Evolutionary conservation across 2,797 vertebrate genomes (phyloP).

Genomic region (Tiaroga cobitis): DNA sequence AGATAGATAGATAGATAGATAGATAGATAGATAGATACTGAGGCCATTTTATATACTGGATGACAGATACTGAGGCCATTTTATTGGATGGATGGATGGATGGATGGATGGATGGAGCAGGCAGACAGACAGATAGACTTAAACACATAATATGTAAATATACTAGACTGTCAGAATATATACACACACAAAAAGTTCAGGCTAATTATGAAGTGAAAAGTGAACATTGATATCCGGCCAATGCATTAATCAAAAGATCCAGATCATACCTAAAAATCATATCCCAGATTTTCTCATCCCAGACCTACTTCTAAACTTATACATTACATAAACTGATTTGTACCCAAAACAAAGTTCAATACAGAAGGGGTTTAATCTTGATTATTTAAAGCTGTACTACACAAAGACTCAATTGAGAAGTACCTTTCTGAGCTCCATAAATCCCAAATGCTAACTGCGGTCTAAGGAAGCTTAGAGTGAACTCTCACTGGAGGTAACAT

Average conservation of each 20-base stretch:
- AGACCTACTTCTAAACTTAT: constrained; percentile 46
- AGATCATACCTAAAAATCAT: not conserved
- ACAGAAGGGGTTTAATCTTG: constrained; percentile 56
- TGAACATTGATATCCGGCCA: not conserved
- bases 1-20: not conserved
- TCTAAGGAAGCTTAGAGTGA: not conserved
- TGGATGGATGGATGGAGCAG: no score
- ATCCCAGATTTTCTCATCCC: not conserved
- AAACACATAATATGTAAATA: not conserved
- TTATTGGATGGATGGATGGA: not conserved
- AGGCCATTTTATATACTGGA: no score
- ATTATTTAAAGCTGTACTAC: not conserved
- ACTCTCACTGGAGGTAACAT: not conserved
- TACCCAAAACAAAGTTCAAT: constrained; percentile 33
- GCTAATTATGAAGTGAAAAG: constrained; percentile 1
- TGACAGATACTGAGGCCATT: no score
- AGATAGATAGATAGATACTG: no score
- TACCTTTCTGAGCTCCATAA: not conserved
- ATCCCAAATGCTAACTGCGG: not conserved
- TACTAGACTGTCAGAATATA: not conserved
- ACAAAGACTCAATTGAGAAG: constrained; percentile 33
- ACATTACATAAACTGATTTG: constrained; percentile 68
- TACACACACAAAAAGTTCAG: not conserved
- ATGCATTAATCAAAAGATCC: constrained; percentile 6
- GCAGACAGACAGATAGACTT: not conserved